phyloP scores from a whole-genome alignment of 2,888 invertebrate genomes.

The Trachelus tabidus region DNA sequence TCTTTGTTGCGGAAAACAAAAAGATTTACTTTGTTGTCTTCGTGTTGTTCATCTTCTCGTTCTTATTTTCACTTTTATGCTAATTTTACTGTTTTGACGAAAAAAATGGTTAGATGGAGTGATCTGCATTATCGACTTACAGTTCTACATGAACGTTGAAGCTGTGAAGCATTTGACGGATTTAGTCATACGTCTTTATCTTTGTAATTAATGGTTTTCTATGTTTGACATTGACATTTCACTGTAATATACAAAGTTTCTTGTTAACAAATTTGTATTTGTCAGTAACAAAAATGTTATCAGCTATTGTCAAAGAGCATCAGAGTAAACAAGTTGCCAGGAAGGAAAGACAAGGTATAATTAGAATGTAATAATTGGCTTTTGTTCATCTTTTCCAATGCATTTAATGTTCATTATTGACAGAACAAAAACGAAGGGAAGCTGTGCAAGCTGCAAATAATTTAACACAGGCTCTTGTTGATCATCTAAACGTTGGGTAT shows the following conservation, averaged over 20 bases:
- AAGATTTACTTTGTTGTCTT: no score
- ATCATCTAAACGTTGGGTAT: constrained; percentile 98
- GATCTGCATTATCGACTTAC: no score
- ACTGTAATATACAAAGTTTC: neutral
- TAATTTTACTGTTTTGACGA: no score
- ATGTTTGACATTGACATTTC: neutral
- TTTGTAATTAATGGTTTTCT: neutral
- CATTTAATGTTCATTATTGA: neutral
- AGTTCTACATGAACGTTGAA: no score
- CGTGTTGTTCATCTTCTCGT: no score
- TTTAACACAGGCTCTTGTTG: constrained; percentile 92
- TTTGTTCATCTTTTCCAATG: constrained; percentile 1
- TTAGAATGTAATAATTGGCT: neutral
- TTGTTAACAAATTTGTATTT: neutral
- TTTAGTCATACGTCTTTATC: neutral
- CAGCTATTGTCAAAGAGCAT: constrained; percentile 88
- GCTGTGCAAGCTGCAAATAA: constrained; percentile 93
- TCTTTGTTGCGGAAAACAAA: no score
- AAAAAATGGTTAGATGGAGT: no score
- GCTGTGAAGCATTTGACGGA: neutral
- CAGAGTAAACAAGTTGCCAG: constrained; percentile 82
- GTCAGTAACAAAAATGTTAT: constrained; percentile 74
- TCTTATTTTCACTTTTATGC: no score
- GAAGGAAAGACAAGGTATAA: constrained; percentile 83
- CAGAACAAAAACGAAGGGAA: constrained; percentile 93